phyloP scores from a whole-genome alignment of 2,888 invertebrate species.

The Eilema sororculum region DNA sequence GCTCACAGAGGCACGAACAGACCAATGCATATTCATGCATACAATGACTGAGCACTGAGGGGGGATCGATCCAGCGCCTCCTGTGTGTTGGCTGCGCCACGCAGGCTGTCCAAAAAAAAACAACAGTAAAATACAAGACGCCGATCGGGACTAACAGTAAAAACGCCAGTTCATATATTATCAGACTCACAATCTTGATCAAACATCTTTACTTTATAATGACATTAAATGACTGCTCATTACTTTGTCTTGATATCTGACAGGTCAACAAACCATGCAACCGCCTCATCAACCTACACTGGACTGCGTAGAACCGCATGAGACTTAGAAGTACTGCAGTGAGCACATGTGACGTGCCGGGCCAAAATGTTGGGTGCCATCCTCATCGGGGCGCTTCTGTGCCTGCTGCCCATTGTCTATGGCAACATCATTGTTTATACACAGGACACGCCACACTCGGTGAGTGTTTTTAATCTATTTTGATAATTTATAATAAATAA shows the following conservation, averaged over 20 bases:
- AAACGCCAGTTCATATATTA: neutral
- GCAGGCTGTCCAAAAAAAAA: too few species aligned
- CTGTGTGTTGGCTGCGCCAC: too few species aligned
- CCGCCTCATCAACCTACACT: slow-evolving; percentile 45
- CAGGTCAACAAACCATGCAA: slow-evolving; percentile 60
- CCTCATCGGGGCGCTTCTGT: slow-evolving; percentile 59
- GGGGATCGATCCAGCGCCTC: too few species aligned
- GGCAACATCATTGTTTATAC: slow-evolving; percentile 71
- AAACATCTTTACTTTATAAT: neutral
- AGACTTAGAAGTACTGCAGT: slow-evolving; percentile 52
- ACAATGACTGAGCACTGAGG: too few species aligned
- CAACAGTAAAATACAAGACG: too few species aligned
- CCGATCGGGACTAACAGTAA: too few species aligned
- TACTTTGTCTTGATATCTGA: neutral
- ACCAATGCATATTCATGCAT: too few species aligned
- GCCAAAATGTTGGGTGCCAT: slow-evolving; percentile 63
- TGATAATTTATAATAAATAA: too few species aligned
- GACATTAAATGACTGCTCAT: neutral
- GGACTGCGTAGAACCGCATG: slow-evolving; percentile 42
- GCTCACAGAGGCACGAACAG: too few species aligned
- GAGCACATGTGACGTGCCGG: slow-evolving; percentile 31
- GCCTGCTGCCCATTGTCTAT: slow-evolving; percentile 59
- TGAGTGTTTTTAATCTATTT: slow-evolving; percentile 51
- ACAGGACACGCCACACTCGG: slow-evolving; percentile 65
- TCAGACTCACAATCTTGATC: neutral